Evolutionary conservation across 2,113 vertebrate genomes (phyloP).

Genomic region (Cheilinus undulatus): DNA sequence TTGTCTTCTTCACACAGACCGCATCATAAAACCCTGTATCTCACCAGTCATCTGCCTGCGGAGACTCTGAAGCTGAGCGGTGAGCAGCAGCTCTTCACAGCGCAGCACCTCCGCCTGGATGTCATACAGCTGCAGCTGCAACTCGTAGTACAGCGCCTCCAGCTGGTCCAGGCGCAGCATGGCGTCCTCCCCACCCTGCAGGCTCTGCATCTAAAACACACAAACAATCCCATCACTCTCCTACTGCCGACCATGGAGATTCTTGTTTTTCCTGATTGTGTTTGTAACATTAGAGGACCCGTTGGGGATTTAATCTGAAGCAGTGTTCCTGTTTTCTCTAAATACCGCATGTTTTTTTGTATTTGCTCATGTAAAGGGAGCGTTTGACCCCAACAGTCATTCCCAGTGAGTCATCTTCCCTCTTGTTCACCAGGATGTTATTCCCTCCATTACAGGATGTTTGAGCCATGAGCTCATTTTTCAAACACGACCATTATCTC

Average conservation of each 20-base stretch:
- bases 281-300: neutral
- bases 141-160: constrained; percentile 96
- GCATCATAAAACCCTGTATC: neutral
- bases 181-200: constrained; percentile 92
- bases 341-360: neutral
- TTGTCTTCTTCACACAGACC: too few species aligned
- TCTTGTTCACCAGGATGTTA: constrained; percentile 64
- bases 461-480: constrained; percentile 54
- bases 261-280: neutral
- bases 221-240: neutral
- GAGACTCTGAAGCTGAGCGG: constrained; percentile 94
- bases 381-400: constrained; percentile 7
- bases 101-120: constrained; percentile 96
- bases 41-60: constrained; percentile 93
- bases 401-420: constrained; percentile 52
- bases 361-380: constrained; percentile 10
- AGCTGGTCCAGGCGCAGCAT: constrained; percentile 92
- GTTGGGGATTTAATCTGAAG: neutral
- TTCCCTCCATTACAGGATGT: constrained; percentile 47
- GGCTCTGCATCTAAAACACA: constrained; percentile 90
- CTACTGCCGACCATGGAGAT: too few species aligned
- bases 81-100: constrained; percentile 95
- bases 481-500: constrained; percentile 9
- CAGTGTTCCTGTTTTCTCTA: neutral
- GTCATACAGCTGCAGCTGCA: constrained; percentile 97